Evolutionary conservation across 2,113 vertebrate species (phyloP).

Genomic region (Mesembrinibis cayennensis): DNA sequence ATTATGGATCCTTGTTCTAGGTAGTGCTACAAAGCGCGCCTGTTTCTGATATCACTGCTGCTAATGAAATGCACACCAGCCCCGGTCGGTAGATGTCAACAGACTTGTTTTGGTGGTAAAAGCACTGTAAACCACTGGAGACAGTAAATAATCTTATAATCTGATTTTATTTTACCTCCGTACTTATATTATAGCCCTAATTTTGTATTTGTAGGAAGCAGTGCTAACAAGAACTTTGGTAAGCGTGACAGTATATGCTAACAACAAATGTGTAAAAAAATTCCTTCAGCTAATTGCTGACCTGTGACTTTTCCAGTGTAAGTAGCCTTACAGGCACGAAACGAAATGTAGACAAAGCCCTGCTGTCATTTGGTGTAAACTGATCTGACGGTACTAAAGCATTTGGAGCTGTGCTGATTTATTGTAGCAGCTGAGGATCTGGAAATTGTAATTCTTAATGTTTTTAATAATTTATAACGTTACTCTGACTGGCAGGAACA

Average conservation of each 20-base stretch:
- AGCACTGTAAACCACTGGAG: neutral
- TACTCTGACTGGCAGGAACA: neutral
- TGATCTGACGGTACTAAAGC: neutral
- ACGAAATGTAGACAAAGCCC: neutral
- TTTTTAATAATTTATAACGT: neutral
- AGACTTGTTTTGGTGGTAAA: neutral
- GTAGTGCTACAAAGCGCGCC: neutral
- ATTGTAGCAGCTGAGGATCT: constrained; percentile 35
- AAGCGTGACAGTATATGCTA: neutral
- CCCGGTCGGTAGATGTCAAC: neutral
- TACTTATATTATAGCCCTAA: neutral
- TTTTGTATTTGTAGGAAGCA: neutral
- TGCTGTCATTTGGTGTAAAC: neutral
- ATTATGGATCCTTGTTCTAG: neutral
- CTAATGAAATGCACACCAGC: neutral
- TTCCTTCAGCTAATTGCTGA: neutral
- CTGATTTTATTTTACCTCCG: neutral
- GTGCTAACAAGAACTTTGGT: neutral
- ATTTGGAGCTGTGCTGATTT: constrained; percentile 25
- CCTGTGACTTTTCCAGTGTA: neutral
- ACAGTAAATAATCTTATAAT: neutral
- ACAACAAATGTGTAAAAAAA: neutral
- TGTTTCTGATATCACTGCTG: neutral
- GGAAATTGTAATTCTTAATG: neutral
- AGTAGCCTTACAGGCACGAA: neutral